A percentile compares a stretch with the other conserved stretches of the same genome.
Evolutionary conservation across 2,797 vertebrate species (phyloP).

Genomic region (Esox lucius): DNA sequence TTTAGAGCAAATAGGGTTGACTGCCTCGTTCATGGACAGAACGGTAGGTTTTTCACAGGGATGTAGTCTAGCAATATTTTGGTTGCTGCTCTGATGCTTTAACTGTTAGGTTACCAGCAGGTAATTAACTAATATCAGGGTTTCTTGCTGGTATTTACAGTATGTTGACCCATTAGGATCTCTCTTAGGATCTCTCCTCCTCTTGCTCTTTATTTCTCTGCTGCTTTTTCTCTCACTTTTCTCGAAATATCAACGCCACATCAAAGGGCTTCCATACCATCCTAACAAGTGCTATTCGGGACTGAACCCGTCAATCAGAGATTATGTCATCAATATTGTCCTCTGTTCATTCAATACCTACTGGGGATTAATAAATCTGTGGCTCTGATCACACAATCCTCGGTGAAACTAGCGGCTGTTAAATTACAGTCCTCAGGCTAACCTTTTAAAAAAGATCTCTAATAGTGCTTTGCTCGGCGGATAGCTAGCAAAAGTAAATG

Average conservation of each 20-base stretch:
- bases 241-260: conserved; percentile 24
- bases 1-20: too few relatives aligned
- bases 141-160: conserved; percentile 20
- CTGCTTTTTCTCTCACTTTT: conserved; percentile 14
- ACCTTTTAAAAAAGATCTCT: conserved; percentile 6
- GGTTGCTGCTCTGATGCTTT: too few relatives aligned
- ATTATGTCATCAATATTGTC: conserved; percentile 36
- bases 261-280: conserved; percentile 15
- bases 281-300: conserved; percentile 20
- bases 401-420: conserved; percentile 19
- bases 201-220: conserved; percentile 2
- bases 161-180: conserved; percentile 12
- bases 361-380: conserved; percentile 12
- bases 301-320: conserved; percentile 25
- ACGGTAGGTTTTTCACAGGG: too few relatives aligned
- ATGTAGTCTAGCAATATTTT: too few relatives aligned
- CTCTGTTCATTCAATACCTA: conserved; percentile 26
- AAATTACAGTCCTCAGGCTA: too few relatives aligned
- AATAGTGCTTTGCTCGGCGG: too few relatives aligned
- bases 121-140: neutral
- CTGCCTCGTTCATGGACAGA: too few relatives aligned
- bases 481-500: too few relatives aligned
- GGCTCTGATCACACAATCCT: conserved; percentile 12
- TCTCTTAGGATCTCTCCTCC: too few relatives aligned
- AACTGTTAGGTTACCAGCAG: too few relatives aligned